These are phyloP conservation scores for Trididemnum miniatum DNA, from an alignment of 23 tunicate species.

Conservation along the genomic window DNA sequence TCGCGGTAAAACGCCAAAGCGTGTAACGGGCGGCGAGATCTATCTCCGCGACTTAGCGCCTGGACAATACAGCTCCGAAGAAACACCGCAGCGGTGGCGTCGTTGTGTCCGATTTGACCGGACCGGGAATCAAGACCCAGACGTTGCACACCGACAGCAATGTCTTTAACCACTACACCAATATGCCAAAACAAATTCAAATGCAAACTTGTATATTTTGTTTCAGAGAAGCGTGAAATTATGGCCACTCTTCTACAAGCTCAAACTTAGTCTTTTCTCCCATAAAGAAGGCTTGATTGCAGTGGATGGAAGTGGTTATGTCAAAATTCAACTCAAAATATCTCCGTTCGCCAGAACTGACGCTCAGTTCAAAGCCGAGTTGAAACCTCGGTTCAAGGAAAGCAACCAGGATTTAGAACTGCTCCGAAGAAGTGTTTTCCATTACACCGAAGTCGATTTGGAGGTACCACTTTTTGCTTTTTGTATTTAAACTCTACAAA, in stretches of 20 bases:
- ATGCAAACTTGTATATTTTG: neutral
- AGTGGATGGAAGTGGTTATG: conserved; percentile 49
- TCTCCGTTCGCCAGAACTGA: conserved; percentile 52
- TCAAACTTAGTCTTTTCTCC: conserved; percentile 42
- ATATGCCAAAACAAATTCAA: too few species aligned
- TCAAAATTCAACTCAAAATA: conserved; percentile 35
- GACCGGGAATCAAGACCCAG: too few species aligned
- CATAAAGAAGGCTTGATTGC: conserved; percentile 48
- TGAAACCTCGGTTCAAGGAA: conserved; percentile 8
- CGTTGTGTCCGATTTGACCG: too few species aligned
- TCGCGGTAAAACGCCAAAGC: too few species aligned
- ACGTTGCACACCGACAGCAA: too few species aligned
- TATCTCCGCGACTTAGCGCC: too few species aligned
- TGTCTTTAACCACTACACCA: too few species aligned
- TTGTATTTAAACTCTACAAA: too few species aligned
- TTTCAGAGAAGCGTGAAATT: conserved; percentile 46
- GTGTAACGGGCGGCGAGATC: too few species aligned
- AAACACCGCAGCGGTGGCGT: too few species aligned
- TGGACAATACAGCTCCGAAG: too few species aligned
- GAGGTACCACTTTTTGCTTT: conserved; percentile 52
- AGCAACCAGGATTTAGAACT: neutral
- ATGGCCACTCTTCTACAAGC: conserved; percentile 82
- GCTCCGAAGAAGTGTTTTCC: conserved; percentile 35
- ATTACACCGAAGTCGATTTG: conserved; percentile 24
- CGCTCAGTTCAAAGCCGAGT: conserved; percentile 59